Base-by-base conservation (phyloP, 2,113 vertebrate genomes). In the Triplophysa dalaica region DNA sequence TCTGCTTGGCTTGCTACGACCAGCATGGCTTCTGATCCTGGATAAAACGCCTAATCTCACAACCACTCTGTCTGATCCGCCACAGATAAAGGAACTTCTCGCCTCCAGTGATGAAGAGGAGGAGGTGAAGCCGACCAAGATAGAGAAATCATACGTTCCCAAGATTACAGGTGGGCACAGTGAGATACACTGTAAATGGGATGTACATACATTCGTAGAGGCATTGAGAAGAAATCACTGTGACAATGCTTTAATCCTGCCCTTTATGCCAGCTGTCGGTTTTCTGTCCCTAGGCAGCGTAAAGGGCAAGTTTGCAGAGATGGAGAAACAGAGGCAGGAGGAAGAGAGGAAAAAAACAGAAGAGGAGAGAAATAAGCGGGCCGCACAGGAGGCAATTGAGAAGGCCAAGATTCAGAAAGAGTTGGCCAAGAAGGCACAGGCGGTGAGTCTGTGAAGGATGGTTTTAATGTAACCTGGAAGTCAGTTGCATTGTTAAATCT, bases 251-350 rank as follows among this genome's bases (percentile, higher is more conserved):
- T 61, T 77, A 68, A 77, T 64, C 43, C 54, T 1, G 14, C 69
- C 63, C 48, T 11, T 62, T 21, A 84, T 48, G 86, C 70, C 61
- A 68, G 64, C 69, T 69, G 69, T 73, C 69, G 19, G 48, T 62
- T 80, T 58, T 58, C 50, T 64, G 81, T 86, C 74, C 82, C 79
- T 89, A 99, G 98, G 98, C 78, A 99, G 96, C 0, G 98, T 99
- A 68, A 99, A 98, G 89, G 98, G 98, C 78, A 99, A 94, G 83
- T 99, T 99, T 90, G 97, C 93, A 72, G 98, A 95, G 91, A 99
- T 99, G 98, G 98, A 98, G 87, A 98, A 98, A 80, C 95, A 97
- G 87, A 94, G 96, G 82, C 94, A 98, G 83, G 96, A 97, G 81
- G 97, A 88, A 80, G 92, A 97, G 86, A 95, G 90, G 86, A 98